phyloP scores from a whole-genome alignment of 2,888 invertebrate species.

The Pachycephus smyrnensis region DNA sequence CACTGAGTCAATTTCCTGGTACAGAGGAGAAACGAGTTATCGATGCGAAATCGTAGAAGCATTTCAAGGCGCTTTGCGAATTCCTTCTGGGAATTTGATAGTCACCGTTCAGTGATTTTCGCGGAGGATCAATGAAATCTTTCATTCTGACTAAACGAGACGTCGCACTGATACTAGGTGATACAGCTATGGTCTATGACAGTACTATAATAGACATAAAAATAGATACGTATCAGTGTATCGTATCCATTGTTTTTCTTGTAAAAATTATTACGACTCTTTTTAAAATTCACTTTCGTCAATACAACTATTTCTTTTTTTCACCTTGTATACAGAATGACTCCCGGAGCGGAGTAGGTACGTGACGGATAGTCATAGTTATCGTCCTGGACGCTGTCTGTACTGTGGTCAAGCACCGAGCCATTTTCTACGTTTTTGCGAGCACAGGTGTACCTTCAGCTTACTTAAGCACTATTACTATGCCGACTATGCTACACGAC shows the following conservation, averaged over 20 bases:
- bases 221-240: not conserved
- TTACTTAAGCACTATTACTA: constrained; percentile 11
- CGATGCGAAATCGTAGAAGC: not conserved
- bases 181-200: not conserved
- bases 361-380: not conserved
- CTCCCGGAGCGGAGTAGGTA: not conserved
- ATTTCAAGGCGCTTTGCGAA: not conserved
- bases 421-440: not conserved
- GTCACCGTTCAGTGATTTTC: not conserved
- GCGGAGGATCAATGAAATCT: not conserved
- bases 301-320: not conserved
- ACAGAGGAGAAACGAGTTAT: not conserved
- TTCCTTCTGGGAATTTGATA: not conserved
- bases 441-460: constrained; percentile 3
- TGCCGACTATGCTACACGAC: not conserved
- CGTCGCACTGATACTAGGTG: not conserved
- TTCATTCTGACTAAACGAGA: not conserved
- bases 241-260: not conserved
- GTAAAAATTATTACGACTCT: not conserved
- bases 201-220: not conserved
- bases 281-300: not conserved
- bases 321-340: not conserved
- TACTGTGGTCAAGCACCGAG: no score
- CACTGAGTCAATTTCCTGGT: not conserved
- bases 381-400: no score